phyloP scores from a whole-genome alignment of 2,888 invertebrate species.

The Pterobdella sp. region DNA sequence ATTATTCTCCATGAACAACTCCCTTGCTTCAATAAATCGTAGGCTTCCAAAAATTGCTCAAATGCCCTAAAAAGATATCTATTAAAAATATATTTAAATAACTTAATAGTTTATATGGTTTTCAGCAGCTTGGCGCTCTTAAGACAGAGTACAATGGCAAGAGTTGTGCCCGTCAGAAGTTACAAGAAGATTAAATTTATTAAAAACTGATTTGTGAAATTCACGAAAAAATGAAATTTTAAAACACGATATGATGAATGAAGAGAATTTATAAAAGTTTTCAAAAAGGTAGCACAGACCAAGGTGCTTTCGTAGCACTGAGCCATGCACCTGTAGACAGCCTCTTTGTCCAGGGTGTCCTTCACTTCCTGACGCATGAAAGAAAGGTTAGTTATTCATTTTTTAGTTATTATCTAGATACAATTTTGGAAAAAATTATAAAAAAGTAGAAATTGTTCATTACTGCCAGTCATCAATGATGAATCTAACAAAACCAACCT shows the following conservation, averaged over 20 bases:
- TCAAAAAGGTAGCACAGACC: slow-evolving; percentile 28
- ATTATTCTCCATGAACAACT: too few species aligned
- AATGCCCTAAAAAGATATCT: too few species aligned
- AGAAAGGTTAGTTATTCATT: too few species aligned
- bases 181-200: too few species aligned
- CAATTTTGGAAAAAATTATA: background rate
- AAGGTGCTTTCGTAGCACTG: slow-evolving; percentile 44
- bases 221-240: background rate
- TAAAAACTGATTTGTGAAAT: too few species aligned
- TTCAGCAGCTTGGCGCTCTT: too few species aligned
- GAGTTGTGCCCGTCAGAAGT: background rate
- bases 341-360: slow-evolving; percentile 51
- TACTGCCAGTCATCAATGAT: background rate
- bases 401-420: too few species aligned
- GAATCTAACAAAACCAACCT: slow-evolving; percentile 39
- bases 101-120: too few species aligned
- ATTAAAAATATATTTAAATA: too few species aligned
- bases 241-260: background rate
- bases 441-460: background rate
- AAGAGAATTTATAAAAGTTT: background rate
- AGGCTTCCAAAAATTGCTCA: too few species aligned
- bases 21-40: too few species aligned
- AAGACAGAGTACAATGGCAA: too few species aligned
- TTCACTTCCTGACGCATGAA: slow-evolving; percentile 50
- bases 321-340: slow-evolving; percentile 46